These are phyloP conservation scores for Cynopterus sphinx DNA, from an alignment of 2,797 vertebrate genomes.

Conservation along the genomic window DNA sequence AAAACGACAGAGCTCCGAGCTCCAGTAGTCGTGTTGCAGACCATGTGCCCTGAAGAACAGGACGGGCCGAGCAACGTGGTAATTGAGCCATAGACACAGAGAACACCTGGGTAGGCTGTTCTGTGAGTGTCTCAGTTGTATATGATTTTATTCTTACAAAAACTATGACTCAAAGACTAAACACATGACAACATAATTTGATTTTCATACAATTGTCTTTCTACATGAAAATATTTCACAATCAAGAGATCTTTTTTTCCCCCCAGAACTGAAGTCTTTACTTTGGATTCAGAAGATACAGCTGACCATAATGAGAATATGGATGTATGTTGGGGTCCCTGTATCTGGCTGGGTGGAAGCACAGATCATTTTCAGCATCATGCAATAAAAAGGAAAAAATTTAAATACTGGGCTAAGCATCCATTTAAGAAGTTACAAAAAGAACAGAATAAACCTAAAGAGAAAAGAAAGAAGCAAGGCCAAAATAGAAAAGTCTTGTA, in stretches of 20 bases:
- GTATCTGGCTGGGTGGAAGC: neutral
- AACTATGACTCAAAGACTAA: neutral
- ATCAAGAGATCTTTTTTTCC: neutral
- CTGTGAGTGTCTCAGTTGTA: neutral
- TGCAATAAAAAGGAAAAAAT: too few relatives aligned
- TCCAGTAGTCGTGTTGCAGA: neutral
- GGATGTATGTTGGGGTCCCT: neutral
- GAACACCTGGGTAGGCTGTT: neutral
- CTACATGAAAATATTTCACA: neutral
- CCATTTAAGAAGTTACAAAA: neutral
- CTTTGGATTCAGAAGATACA: conserved; percentile 11
- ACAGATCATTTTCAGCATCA: neutral
- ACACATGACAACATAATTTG: neutral
- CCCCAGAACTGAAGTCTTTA: neutral
- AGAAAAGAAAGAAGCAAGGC: neutral
- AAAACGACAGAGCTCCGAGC: neutral
- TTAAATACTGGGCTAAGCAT: neutral
- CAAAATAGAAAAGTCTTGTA: neutral
- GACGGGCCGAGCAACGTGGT: neutral
- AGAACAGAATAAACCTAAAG: neutral
- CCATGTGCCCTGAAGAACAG: neutral
- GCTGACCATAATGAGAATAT: neutral
- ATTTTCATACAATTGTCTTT: neutral
- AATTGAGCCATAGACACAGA: neutral
- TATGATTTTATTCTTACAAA: neutral